Conservation (phyloP, 2,113 vertebrate species). For the Pimephales promelas region DNA sequence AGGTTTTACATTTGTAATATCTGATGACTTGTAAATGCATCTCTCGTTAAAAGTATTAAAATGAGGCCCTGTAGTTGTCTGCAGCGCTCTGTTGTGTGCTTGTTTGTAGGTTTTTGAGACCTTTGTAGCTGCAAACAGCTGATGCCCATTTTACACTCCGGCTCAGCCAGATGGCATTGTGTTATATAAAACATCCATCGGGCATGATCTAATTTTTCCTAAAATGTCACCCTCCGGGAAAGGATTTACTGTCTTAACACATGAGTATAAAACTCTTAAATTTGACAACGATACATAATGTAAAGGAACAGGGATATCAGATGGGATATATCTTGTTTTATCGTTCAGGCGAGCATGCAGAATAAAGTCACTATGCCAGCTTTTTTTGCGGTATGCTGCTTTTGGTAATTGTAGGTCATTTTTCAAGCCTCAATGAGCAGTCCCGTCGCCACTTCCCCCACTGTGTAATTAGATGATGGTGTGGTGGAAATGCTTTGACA, state of each 20-base stretch:
- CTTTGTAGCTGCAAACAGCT: slow-evolving; percentile 43
- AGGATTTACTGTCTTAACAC: slow-evolving; percentile 11
- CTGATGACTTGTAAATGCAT: not conserved
- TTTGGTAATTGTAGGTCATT: slow-evolving; percentile 43
- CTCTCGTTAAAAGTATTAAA: not conserved
- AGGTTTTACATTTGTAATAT: not conserved
- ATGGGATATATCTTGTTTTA: not conserved
- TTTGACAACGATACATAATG: not conserved
- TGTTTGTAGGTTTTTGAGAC: slow-evolving; percentile 18
- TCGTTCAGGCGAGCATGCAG: not conserved
- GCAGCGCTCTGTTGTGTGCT: not conserved
- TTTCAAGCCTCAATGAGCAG: slow-evolving; percentile 42
- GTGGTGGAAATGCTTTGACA: slow-evolving; percentile 13
- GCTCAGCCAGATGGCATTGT: slow-evolving; percentile 43
- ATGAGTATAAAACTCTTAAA: slow-evolving; percentile 3
- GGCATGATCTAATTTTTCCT: slow-evolving; percentile 18
- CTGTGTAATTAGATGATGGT: slow-evolving; percentile 24
- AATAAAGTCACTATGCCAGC: not conserved
- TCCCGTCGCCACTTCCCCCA: not conserved
- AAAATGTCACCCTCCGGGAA: slow-evolving; percentile 6
- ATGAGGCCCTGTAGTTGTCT: not conserved
- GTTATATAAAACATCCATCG: slow-evolving; percentile 40
- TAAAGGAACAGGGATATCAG: slow-evolving; percentile 9
- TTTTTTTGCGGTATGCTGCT: not conserved
- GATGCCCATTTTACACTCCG: slow-evolving; percentile 8